Percentiles rank a stretch among this genome's conserved stretches.
Evolutionary conservation across 2,797 vertebrate species (phyloP).

Genomic region (Lates japonicus): DNA sequence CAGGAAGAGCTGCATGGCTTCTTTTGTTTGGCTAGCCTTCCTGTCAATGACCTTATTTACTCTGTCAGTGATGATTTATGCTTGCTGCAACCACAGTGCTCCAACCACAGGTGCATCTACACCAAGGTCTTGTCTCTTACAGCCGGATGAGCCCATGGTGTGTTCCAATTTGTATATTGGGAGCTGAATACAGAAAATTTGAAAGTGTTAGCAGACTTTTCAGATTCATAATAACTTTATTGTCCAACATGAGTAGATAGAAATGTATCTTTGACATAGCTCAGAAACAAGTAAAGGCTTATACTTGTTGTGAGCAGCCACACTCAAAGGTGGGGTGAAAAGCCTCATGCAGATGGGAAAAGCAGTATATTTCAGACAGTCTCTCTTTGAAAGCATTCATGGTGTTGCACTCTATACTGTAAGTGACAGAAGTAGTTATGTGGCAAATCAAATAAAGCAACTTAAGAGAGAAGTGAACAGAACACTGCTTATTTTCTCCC

Average conservation of each 20-base stretch:
- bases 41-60: constrained; percentile 59
- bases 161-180: constrained; percentile 28
- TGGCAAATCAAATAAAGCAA: neutral
- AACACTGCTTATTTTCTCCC: neutral
- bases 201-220: constrained; percentile 13
- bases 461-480: neutral
- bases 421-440: neutral
- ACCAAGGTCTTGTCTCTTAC: constrained; percentile 25
- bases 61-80: constrained; percentile 59
- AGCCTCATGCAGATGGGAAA: neutral
- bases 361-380: neutral
- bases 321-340: neutral
- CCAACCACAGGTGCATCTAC: constrained; percentile 60
- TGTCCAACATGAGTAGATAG: neutral
- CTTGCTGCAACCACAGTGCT: constrained; percentile 35
- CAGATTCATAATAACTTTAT: neutral
- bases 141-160: neutral
- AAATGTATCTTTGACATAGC: neutral
- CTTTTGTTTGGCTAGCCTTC: constrained; percentile 58
- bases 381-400: neutral
- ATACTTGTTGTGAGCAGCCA: neutral
- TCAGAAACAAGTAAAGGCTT: neutral
- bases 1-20: constrained; percentile 42
- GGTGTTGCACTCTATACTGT: no score
- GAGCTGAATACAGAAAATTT: neutral